Evolutionary conservation across 2,113 vertebrate genomes (phyloP).

Genomic region (Sinocyclocheilus rhinocerous): DNA sequence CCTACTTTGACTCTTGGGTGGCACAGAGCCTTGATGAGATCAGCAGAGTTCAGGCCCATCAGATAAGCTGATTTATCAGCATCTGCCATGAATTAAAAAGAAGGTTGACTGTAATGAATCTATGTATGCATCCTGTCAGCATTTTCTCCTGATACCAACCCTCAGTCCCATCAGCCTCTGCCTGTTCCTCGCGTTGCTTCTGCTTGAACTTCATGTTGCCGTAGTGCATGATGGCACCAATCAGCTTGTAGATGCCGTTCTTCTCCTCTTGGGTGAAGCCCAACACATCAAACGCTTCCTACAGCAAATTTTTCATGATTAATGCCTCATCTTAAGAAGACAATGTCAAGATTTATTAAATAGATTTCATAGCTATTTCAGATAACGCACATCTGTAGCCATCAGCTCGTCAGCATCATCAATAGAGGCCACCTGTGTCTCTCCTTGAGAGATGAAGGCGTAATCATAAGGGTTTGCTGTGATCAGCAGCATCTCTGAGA

Average conservation of each 20-base stretch:
- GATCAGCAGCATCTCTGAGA: conserved; percentile 72
- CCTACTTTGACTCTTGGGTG: conserved; percentile 3
- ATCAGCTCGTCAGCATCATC: conserved; percentile 55
- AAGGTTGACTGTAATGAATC: too few relatives aligned
- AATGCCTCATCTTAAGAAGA: neutral
- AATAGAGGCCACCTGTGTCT: conserved; percentile 71
- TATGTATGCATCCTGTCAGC: neutral
- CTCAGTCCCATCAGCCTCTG: conserved; percentile 20
- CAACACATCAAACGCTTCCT: neutral
- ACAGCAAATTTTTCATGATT: neutral
- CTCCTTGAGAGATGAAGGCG: conserved; percentile 73
- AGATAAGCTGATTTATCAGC: neutral
- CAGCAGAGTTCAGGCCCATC: neutral
- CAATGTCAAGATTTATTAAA: neutral
- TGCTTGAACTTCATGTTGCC: too few relatives aligned
- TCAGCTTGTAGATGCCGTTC: too few relatives aligned
- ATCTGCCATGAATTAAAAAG: neutral
- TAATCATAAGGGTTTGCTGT: conserved; percentile 74
- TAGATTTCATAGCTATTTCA: neutral
- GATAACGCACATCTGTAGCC: conserved; percentile 52
- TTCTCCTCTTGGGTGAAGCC: too few relatives aligned
- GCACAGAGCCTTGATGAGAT: neutral
- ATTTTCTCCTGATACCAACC: neutral
- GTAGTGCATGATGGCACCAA: too few relatives aligned
- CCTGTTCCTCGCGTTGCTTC: too few relatives aligned